Conservation (phyloP, 2,113 vertebrate species). For the Sebastes fasciatus region DNA sequence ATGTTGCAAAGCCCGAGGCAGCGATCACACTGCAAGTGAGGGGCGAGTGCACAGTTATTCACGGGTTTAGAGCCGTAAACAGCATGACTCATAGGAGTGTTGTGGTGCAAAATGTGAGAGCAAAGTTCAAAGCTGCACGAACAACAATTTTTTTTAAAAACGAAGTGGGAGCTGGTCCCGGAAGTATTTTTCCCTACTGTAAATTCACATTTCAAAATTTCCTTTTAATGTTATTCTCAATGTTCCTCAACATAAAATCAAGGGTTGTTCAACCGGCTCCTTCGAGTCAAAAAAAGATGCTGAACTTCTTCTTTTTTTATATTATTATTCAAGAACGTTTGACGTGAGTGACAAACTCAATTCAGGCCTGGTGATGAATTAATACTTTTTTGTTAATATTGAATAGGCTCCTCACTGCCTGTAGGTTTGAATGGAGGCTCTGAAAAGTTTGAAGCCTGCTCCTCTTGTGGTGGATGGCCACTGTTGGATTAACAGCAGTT, state of each 20-base stretch:
- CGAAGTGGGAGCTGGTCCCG: neutral
- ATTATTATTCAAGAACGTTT: neutral
- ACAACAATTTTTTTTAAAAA: neutral
- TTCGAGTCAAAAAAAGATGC: neutral
- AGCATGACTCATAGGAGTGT: neutral
- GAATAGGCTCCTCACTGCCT: neutral
- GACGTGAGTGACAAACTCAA: neutral
- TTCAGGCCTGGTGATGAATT: neutral
- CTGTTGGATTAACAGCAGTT: neutral
- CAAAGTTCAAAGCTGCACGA: conserved; percentile 2
- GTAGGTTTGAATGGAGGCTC: neutral
- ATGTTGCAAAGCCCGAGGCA: conserved; percentile 40
- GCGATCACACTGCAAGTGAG: conserved; percentile 8
- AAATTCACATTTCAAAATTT: neutral
- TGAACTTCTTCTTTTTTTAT: neutral
- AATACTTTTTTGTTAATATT: neutral
- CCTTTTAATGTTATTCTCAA: neutral
- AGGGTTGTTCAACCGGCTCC: neutral
- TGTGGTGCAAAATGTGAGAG: neutral
- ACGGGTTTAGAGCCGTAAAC: conserved; percentile 11
- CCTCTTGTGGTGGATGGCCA: neutral
- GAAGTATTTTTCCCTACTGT: neutral
- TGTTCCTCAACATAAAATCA: too few relatives aligned
- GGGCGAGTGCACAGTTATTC: conserved; percentile 2
- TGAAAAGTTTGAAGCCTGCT: neutral